Evolutionary conservation across 2,797 vertebrate species (phyloP), one percentile per base, ranked within the genome.

Genomic region (Coccyzus lansbergi): DNA sequence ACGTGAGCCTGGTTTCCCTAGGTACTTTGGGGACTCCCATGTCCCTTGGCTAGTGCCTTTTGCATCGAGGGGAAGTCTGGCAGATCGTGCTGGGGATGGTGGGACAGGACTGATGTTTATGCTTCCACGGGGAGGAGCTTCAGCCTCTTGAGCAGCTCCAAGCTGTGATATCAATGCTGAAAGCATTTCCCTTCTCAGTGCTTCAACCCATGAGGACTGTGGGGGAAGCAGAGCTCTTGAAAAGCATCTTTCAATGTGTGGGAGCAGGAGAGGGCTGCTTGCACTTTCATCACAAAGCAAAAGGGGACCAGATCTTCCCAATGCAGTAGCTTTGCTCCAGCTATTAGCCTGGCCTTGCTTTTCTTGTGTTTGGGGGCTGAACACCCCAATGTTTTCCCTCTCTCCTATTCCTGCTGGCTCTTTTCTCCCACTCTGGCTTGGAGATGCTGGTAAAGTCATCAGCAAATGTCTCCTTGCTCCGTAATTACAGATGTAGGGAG

Each of bases 221-320:
- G 81, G 81, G 90, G 78, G 92, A 94, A 94, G 88, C 51, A 75
- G 55, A 94, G 53, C 84, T 92, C 86, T 91, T 92, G 75, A 90
- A 92, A 91, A 91, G 53, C 46, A 22, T 87, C 38, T 95, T 2
- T 1, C 48, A 2, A 1, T 31, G 76, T 26, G 92, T 87, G 76
- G 93, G 91, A 95, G 90, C 82, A 52, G 51, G 33, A 0, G 0
- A 85, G 42, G 82, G 90, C 78, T 95, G 93, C 40, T 85, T 1
- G 2, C 1, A 12, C 79, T 89, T 87, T 83, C 42, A 20, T 51
- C 4, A 5, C 21, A 49, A 80, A 83, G 82, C 52, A 40, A 38
- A 22, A 0, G 4, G 49, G 62, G 53, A 87, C 14, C 20, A 36
- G 48, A 40, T n/a, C 59, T 76, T 76, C 42, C 49, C 26, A 7